Evolutionary conservation across 1,140 invertebrate species (phyloP).

Genomic region (Olivierus martensii): DNA sequence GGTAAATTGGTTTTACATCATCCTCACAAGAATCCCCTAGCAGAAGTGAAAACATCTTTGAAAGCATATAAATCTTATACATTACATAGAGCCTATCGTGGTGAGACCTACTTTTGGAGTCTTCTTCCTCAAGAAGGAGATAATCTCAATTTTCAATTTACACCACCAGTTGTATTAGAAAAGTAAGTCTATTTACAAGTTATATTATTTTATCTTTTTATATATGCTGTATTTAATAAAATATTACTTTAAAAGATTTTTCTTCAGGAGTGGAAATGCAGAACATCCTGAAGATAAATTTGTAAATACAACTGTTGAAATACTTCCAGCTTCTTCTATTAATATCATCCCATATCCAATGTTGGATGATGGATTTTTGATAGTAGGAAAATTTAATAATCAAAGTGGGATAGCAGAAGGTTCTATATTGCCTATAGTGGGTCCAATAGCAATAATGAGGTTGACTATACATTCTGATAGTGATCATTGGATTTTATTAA

Average conservation of each 20-base stretch:
- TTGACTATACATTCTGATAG: constrained; percentile 63
- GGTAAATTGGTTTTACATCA: constrained; percentile 72
- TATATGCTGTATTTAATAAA: too few species aligned
- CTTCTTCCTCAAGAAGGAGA: constrained; percentile 69
- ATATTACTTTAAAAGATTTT: constrained; percentile 59
- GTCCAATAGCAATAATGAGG: constrained; percentile 51
- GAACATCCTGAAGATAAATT: constrained; percentile 74
- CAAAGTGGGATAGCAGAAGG: constrained; percentile 58
- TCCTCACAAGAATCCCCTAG: constrained; percentile 42
- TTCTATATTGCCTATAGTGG: constrained; percentile 45
- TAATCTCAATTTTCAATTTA: constrained; percentile 64
- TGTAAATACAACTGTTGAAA: constrained; percentile 43
- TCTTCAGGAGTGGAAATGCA: constrained; percentile 78
- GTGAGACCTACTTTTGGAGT: constrained; percentile 87
- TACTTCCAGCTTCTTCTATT: constrained; percentile 21
- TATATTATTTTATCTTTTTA: too few species aligned
- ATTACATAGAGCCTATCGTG: constrained; percentile 65
- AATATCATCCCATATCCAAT: constrained; percentile 9
- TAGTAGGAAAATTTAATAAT: constrained; percentile 10
- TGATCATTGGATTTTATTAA: constrained; percentile 77
- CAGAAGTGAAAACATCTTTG: constrained; percentile 56
- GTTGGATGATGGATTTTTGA: constrained; percentile 8
- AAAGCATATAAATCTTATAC: constrained; percentile 72
- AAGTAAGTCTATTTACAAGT: constrained; percentile 17
- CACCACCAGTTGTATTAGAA: constrained; percentile 53